phyloP scores from a whole-genome alignment of 1,140 invertebrate species.

The Lethocerus indicus region DNA sequence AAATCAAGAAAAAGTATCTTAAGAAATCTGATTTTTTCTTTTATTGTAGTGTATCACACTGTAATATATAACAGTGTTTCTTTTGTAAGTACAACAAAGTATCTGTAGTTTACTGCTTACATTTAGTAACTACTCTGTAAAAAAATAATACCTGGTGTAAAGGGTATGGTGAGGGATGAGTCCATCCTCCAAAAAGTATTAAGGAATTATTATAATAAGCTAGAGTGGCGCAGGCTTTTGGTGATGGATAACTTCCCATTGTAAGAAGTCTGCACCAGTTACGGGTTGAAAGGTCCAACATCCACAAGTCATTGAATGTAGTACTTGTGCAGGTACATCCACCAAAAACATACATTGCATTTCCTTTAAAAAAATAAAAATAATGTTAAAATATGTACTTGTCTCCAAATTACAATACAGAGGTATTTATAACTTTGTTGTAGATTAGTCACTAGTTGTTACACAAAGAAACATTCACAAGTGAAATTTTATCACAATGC shows the following conservation, averaged over 20 bases:
- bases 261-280: slow-evolving; percentile 66
- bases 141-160: slow-evolving; percentile 33
- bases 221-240: slow-evolving; percentile 88
- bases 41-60: too few species aligned
- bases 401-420: too few species aligned
- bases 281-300: slow-evolving; percentile 68
- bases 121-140: neutral
- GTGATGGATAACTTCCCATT: slow-evolving; percentile 81
- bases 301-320: slow-evolving; percentile 95
- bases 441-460: too few species aligned
- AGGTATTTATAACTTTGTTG: too few species aligned
- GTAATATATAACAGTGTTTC: too few species aligned
- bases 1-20: neutral
- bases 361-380: slow-evolving; percentile 24
- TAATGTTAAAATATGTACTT: slow-evolving; percentile 10
- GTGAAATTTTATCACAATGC: too few species aligned
- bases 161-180: slow-evolving; percentile 79
- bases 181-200: slow-evolving; percentile 90
- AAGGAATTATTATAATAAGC: slow-evolving; percentile 67
- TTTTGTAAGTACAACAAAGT: slow-evolving; percentile 4
- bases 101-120: neutral
- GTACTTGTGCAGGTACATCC: slow-evolving; percentile 88
- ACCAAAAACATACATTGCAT: slow-evolving; percentile 89
- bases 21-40: too few species aligned
- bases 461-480: too few species aligned